Conservation (phyloP, 2,888 invertebrate genomes). For the Phalera bucephala region DNA sequence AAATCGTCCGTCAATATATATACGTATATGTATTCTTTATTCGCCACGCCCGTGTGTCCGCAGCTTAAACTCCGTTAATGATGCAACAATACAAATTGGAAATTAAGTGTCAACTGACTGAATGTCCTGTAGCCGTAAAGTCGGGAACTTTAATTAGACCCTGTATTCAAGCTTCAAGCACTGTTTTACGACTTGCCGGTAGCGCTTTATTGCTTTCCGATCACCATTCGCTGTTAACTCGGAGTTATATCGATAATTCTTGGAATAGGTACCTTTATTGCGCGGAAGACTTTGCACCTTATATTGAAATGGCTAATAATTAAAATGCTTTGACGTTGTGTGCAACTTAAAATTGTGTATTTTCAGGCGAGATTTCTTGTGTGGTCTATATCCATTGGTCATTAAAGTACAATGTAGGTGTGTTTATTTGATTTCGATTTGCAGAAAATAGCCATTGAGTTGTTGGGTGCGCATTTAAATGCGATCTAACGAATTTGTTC, state of each 20-base stretch:
- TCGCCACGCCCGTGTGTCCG: slow-evolving; percentile 1
- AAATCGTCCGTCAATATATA: too few relatives aligned
- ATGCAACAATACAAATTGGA: slow-evolving; percentile 26
- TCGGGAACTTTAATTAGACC: slow-evolving; percentile 34
- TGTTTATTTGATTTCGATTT: not conserved
- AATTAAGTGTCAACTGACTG: slow-evolving; percentile 36
- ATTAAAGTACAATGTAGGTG: not conserved
- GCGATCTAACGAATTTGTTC: too few relatives aligned
- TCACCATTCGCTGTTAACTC: slow-evolving; percentile 27
- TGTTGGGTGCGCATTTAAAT: not conserved
- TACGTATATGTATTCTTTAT: slow-evolving; percentile 1
- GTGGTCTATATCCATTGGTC: not conserved
- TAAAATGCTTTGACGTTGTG: too few relatives aligned
- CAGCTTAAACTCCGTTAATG: slow-evolving; percentile 22
- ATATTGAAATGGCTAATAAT: too few relatives aligned
- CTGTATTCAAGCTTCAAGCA: slow-evolving; percentile 20
- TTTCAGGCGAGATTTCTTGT: not conserved
- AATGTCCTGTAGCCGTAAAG: slow-evolving; percentile 30
- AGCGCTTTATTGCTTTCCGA: slow-evolving; percentile 38
- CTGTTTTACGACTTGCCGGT: slow-evolving; percentile 27
- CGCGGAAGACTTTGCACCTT: too few relatives aligned
- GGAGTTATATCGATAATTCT: slow-evolving; percentile 13
- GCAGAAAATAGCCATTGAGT: not conserved
- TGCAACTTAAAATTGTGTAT: not conserved
- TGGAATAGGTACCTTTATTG: slow-evolving; percentile 4